These are phyloP conservation scores for Gibbula magus DNA, from an alignment of 2,888 invertebrate species.

Conservation along the genomic window DNA sequence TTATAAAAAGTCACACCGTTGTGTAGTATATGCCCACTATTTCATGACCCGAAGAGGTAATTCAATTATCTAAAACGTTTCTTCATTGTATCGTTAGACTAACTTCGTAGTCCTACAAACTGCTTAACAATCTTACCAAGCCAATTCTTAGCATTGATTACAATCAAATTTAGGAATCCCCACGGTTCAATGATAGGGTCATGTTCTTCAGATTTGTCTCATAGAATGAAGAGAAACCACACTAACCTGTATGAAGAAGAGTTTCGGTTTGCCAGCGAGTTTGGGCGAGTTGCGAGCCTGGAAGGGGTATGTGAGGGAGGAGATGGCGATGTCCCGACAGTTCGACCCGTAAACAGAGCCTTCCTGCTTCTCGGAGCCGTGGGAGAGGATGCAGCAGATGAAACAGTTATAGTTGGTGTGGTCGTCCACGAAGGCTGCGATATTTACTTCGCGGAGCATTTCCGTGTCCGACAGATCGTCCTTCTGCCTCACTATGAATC, in stretches of 20 bases:
- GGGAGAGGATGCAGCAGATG: constrained; percentile 1
- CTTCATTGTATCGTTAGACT: too few relatives aligned
- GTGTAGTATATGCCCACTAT: too few relatives aligned
- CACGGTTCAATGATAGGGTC: too few relatives aligned
- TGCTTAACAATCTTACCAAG: too few relatives aligned
- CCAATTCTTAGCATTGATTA: too few relatives aligned
- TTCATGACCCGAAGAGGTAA: too few relatives aligned
- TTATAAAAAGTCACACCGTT: too few relatives aligned
- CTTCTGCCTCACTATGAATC: not conserved
- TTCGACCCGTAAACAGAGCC: constrained; percentile 3
- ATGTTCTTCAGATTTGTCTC: too few relatives aligned
- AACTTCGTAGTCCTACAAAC: too few relatives aligned
- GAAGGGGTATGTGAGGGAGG: constrained; percentile 19
- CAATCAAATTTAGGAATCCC: too few relatives aligned
- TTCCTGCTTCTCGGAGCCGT: not conserved
- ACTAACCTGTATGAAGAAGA: constrained; percentile 9
- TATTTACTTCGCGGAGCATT: not conserved
- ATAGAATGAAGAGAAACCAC: too few relatives aligned
- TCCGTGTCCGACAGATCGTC: not conserved
- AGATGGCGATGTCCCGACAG: constrained; percentile 15
- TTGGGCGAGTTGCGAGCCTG: constrained; percentile 1
- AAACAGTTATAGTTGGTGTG: constrained; percentile 3
- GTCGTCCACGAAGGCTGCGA: not conserved
- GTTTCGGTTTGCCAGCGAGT: constrained; percentile 12
- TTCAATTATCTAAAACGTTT: too few relatives aligned